A percentile compares a stretch with the other conserved stretches of the same genome.
These are phyloP conservation scores for Lampris megalopsis DNA, from an alignment of 2,113 vertebrate species.

Conservation along the genomic window DNA sequence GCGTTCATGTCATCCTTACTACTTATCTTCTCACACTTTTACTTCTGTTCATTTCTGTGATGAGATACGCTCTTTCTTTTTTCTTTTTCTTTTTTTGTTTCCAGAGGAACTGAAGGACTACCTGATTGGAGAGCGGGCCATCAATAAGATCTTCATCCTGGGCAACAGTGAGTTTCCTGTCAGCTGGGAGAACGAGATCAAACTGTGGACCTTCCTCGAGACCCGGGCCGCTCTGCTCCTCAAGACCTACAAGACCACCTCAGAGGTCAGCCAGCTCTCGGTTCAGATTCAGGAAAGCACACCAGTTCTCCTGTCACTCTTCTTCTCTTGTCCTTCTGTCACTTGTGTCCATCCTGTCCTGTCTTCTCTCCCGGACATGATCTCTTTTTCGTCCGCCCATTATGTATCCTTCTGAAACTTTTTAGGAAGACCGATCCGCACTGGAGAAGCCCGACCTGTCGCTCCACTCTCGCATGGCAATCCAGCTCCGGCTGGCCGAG, in stretches of 20 bases:
- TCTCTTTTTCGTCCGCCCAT: neutral
- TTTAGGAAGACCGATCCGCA: conserved; percentile 88
- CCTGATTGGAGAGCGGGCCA: conserved; percentile 90
- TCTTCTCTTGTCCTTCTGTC: neutral
- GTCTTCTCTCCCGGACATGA: neutral
- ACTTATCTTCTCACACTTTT: neutral
- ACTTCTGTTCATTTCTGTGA: neutral
- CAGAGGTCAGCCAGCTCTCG: conserved; percentile 48
- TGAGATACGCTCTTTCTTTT: neutral
- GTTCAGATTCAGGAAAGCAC: no score
- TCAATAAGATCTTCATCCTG: conserved; percentile 96
- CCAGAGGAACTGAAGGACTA: conserved; percentile 95
- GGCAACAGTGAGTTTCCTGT: conserved; percentile 95
- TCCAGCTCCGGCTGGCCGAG: conserved; percentile 93
- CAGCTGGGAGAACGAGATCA: conserved; percentile 98
- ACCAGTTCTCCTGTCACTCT: neutral
- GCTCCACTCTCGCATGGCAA: conserved; percentile 84
- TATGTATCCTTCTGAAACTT: no score
- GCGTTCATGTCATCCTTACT: neutral
- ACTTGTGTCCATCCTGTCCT: neutral
- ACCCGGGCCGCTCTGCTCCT: conserved; percentile 93
- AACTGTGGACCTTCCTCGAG: conserved; percentile 97
- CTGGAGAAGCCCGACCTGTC: conserved; percentile 87
- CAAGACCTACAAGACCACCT: conserved; percentile 93
- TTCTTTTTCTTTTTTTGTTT: conserved; percentile 60